phyloP scores from a whole-genome alignment of 2,113 vertebrate species.

The Cyphomyrus plagiostoma region DNA sequence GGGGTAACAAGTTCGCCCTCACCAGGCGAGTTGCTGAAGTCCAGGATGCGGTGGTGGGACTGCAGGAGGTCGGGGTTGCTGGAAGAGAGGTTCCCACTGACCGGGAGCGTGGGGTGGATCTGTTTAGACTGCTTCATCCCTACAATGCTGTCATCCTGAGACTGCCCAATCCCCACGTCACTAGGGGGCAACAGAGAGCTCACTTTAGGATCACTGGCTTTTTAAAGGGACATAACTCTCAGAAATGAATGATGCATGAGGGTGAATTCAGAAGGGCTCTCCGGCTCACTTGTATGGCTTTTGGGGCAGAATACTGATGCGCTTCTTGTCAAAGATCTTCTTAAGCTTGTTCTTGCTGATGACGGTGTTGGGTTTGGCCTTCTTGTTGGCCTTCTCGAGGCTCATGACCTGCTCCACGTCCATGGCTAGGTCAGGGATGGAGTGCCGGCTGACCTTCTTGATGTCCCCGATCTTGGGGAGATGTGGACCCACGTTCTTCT shows the following conservation, averaged over 20 bases:
- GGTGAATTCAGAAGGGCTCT: background rate
- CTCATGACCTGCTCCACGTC: slow-evolving; percentile 96
- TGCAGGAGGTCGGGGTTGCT: slow-evolving; percentile 93
- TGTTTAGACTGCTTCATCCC: slow-evolving; percentile 92
- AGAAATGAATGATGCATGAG: background rate
- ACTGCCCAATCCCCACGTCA: slow-evolving; percentile 93
- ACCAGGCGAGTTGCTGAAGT: slow-evolving; percentile 94
- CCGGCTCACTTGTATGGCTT: slow-evolving; percentile 92
- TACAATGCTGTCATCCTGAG: slow-evolving; percentile 96
- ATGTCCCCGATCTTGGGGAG: slow-evolving; percentile 97
- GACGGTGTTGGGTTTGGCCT: slow-evolving; percentile 88
- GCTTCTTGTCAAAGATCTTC: slow-evolving; percentile 97
- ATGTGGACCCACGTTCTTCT: slow-evolving; percentile 88
- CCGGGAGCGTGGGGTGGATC: slow-evolving; percentile 83
- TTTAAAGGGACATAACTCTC: background rate
- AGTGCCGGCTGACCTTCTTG: slow-evolving; percentile 93
- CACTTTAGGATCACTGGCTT: background rate
- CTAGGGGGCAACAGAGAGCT: slow-evolving; percentile 48
- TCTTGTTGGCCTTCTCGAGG: slow-evolving; percentile 92
- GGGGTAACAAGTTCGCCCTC: slow-evolving; percentile 20
- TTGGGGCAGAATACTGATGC: slow-evolving; percentile 95
- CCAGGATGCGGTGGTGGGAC: slow-evolving; percentile 93
- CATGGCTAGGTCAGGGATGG: slow-evolving; percentile 92
- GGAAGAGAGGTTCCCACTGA: slow-evolving; percentile 89
- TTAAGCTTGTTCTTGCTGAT: slow-evolving; percentile 94